Percentiles rank a stretch among this genome's conserved stretches.
Conservation (phyloP, 2,797 vertebrate genomes). For the Luscinia megarhynchos region DNA sequence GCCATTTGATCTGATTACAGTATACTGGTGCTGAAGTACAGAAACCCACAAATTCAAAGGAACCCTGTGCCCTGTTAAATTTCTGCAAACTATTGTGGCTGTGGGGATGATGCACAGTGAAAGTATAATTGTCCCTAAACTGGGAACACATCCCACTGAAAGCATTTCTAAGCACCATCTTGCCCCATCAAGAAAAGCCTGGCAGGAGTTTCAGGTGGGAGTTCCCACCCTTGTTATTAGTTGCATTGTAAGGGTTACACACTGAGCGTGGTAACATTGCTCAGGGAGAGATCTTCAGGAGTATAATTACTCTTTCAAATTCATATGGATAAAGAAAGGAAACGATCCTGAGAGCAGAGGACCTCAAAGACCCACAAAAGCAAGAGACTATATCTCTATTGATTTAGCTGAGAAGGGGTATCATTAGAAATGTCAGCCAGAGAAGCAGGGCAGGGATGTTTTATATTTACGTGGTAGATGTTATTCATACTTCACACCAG, state of each 20-base stretch:
- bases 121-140: not conserved
- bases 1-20: not conserved
- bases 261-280: not conserved
- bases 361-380: not conserved
- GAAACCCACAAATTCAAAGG: not conserved
- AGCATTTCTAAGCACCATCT: not conserved
- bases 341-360: not conserved
- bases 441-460: not conserved
- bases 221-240: not conserved
- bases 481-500: not conserved
- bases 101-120: not conserved
- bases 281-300: not conserved
- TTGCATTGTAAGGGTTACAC: not conserved
- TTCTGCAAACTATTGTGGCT: not conserved
- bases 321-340: not conserved
- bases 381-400: not conserved
- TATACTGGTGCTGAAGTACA: not conserved
- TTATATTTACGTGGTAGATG: not conserved
- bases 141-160: not conserved
- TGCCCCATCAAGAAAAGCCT: not conserved
- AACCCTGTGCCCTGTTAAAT: not conserved
- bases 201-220: constrained; percentile 22
- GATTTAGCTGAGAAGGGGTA: not conserved
- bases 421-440: not conserved
- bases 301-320: not conserved